These are phyloP conservation scores for Delia radicum DNA, from an alignment of 1,140 invertebrate species.

Conservation along the genomic window DNA sequence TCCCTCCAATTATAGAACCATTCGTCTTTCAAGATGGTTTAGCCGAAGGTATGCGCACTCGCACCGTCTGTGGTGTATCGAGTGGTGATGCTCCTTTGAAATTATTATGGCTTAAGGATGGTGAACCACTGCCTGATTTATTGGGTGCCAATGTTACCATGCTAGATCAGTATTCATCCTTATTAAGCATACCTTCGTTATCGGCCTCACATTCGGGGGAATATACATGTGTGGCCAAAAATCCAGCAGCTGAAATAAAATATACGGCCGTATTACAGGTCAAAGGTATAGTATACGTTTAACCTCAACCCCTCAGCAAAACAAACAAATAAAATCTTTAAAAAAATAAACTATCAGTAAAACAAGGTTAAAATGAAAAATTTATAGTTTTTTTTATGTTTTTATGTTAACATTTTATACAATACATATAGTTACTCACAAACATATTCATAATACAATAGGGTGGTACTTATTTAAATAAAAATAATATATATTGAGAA, in stretches of 20 bases:
- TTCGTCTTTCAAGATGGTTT: conserved; percentile 81
- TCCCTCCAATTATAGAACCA: conserved; percentile 81
- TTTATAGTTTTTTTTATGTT: background rate
- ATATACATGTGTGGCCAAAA: conserved; percentile 80
- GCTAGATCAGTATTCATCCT: conserved; percentile 73
- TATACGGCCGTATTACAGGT: conserved; percentile 79
- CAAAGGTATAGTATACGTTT: conserved; percentile 71
- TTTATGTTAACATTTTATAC: background rate
- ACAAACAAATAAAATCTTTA: background rate
- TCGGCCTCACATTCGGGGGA: conserved; percentile 73
- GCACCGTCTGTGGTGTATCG: conserved; percentile 81
- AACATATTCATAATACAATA: no score
- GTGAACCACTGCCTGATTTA: conserved; percentile 64
- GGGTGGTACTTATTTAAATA: no score
- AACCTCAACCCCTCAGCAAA: background rate
- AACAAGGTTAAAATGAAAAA: background rate
- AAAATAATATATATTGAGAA: no score
- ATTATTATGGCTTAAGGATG: conserved; percentile 79
- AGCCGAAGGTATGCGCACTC: conserved; percentile 80
- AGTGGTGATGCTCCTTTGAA: conserved; percentile 75
- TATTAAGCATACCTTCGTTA: conserved; percentile 76
- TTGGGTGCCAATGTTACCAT: conserved; percentile 69
- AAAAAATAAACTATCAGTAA: background rate
- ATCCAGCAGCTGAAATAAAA: conserved; percentile 75
- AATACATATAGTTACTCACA: no score